Evolutionary conservation across 2,888 invertebrate genomes (phyloP).

Genomic region (Agrochola lota): DNA sequence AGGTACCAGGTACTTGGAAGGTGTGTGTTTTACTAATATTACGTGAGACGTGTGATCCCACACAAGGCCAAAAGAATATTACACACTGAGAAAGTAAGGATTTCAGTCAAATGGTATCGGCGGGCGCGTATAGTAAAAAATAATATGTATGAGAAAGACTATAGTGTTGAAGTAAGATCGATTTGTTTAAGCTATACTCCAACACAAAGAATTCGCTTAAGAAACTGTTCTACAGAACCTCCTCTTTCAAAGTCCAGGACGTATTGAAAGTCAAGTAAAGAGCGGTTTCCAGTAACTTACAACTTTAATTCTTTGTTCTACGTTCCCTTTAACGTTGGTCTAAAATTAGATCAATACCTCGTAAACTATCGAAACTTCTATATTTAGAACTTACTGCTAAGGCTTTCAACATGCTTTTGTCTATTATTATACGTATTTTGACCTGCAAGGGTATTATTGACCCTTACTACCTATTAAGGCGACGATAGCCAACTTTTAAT

Average conservation of each 20-base stretch:
- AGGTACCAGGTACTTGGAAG: too few relatives aligned
- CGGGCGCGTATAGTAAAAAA: background rate
- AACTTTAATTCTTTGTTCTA: background rate
- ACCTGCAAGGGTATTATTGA: constrained; percentile 8
- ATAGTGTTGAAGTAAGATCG: background rate
- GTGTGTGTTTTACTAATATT: background rate
- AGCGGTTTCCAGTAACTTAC: constrained; percentile 26
- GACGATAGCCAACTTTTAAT: too few relatives aligned
- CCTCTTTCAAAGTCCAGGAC: background rate
- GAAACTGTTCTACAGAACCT: background rate
- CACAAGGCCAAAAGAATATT: background rate
- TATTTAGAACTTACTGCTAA: constrained; percentile 44
- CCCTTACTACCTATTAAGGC: background rate
- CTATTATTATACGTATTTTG: constrained; percentile 14
- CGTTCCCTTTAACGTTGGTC: constrained; percentile 32
- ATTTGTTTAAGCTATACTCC: background rate
- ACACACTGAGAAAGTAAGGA: background rate
- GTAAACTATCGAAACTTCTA: constrained; percentile 48
- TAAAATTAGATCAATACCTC: constrained; percentile 48
- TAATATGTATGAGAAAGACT: background rate
- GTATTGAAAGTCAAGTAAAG: background rate
- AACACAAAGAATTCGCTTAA: background rate
- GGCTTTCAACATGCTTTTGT: constrained; percentile 18
- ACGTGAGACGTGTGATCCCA: background rate
- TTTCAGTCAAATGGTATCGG: background rate